A percentile compares a stretch with the other conserved stretches of the same genome.
Conservation (phyloP, 2,888 invertebrate genomes). For the Seira sanloemensis region DNA sequence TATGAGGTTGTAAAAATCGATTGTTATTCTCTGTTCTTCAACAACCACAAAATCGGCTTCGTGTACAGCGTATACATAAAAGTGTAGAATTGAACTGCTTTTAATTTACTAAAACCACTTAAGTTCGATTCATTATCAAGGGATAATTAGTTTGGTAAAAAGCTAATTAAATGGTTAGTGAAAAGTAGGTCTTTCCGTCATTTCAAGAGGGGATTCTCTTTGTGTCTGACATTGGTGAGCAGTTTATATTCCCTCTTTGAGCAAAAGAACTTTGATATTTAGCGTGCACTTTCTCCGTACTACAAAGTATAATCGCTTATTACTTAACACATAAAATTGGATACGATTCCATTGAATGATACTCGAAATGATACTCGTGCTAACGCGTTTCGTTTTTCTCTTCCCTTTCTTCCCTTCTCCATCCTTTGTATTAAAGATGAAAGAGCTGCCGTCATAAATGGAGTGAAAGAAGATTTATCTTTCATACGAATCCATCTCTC, state of each 20-base stretch:
- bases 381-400: conserved; percentile 27
- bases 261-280: background rate
- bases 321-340: background rate
- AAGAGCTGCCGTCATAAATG: conserved; percentile 50
- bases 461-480: conserved; percentile 49
- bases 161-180: background rate
- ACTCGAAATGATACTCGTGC: conserved; percentile 17
- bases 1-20: background rate
- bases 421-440: conserved; percentile 42
- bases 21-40: no score
- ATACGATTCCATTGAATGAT: background rate
- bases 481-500: conserved; percentile 51
- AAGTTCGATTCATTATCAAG: background rate
- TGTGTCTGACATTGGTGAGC: background rate
- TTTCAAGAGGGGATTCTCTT: background rate
- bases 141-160: background rate
- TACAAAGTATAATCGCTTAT: background rate
- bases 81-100: background rate
- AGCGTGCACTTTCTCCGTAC: background rate
- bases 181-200: background rate
- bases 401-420: conserved; percentile 19
- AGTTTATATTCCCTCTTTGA: background rate
- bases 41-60: background rate
- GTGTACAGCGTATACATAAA: background rate
- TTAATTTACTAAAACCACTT: background rate